Conservation (phyloP, 2,888 invertebrate species). For the Mesorhabditis belari region DNA sequence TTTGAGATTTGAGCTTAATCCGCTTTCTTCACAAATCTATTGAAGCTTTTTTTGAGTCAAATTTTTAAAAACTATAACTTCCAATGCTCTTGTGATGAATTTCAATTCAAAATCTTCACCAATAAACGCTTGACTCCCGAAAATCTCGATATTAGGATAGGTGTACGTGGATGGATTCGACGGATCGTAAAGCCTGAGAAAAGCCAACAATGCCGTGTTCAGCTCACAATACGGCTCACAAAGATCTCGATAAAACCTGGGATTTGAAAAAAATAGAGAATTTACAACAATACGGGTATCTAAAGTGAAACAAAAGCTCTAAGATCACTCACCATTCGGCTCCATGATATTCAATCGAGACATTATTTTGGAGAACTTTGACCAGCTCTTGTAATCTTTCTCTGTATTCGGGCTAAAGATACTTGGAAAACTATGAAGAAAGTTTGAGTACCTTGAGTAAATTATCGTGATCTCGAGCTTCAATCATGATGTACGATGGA, state of each 20-base stretch:
- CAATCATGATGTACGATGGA: conserved; percentile 46
- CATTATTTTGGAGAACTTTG: conserved; percentile 38
- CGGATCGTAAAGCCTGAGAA: conserved; percentile 41
- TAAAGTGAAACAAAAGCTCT: no score
- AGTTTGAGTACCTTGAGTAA: conserved; percentile 17
- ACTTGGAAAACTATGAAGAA: background rate
- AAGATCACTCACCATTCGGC: background rate
- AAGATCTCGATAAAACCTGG: conserved; percentile 24
- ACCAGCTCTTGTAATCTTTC: conserved; percentile 33
- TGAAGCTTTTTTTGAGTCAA: background rate
- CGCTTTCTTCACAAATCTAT: no score
- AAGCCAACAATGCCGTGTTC: conserved; percentile 48
- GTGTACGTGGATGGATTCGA: conserved; percentile 35
- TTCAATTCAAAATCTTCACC: conserved; percentile 16
- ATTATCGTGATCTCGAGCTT: conserved; percentile 38
- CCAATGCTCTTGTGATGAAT: background rate
- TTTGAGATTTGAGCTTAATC: no score
- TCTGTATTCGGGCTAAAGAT: conserved; percentile 22
- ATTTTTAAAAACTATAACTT: no score
- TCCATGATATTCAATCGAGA: conserved; percentile 15
- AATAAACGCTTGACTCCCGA: conserved; percentile 45
- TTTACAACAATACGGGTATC: background rate
- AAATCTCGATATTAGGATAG: conserved; percentile 43
- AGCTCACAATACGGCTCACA: conserved; percentile 49
- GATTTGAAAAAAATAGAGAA: no score